A percentile compares a stretch with the other conserved stretches of the same genome.
phyloP scores from a whole-genome alignment of 2,113 vertebrate species.

The Ciconia stormi region DNA sequence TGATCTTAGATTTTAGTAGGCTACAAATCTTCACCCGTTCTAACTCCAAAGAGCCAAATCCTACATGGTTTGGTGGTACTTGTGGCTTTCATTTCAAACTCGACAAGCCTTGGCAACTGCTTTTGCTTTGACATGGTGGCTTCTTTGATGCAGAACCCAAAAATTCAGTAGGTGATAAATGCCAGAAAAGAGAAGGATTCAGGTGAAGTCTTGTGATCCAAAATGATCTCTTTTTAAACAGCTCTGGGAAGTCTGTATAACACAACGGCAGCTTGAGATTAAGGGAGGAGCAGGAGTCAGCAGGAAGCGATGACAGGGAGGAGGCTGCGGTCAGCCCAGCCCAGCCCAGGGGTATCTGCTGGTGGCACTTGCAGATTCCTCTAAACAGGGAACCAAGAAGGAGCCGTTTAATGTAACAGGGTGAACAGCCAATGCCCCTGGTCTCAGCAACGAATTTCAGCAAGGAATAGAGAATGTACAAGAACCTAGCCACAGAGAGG shows the following conservation, averaged over 20 bases:
- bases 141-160: not conserved
- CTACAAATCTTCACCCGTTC: not conserved
- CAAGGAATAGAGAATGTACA: not conserved
- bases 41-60: not conserved
- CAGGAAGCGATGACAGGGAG: not conserved
- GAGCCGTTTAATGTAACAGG: not conserved
- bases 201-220: not conserved
- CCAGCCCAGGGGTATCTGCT: not conserved
- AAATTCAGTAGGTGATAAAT: not conserved
- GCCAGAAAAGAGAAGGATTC: not conserved
- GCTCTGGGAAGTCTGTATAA: not conserved
- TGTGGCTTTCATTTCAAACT: not conserved
- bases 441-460: not conserved
- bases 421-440: not conserved
- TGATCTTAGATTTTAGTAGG: not conserved
- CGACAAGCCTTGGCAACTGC: accelerated
- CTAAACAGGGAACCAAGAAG: not conserved
- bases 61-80: not conserved
- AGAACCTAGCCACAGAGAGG: not conserved
- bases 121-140: not conserved
- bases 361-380: not conserved
- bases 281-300: not conserved
- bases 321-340: not conserved
- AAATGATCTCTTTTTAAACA: not conserved
- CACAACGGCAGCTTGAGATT: not conserved